Percentiles rank a stretch among this genome's conserved stretches.
Conservation (phyloP, 2,113 vertebrate species). For the Brachyhypopomus gauderio region DNA sequence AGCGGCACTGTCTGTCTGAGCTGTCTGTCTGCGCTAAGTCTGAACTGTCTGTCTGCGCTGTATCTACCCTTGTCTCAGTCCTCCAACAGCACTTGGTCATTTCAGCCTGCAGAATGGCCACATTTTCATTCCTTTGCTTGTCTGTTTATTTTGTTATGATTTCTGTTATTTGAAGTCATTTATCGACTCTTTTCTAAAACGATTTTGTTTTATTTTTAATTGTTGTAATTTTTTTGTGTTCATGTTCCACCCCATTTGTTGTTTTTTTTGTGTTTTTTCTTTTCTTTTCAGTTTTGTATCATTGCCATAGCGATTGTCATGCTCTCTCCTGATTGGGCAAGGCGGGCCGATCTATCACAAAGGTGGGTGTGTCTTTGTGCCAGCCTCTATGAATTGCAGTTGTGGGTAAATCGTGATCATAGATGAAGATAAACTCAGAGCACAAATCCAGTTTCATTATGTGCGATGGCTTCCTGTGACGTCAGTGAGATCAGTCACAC, state of each 20-base stretch:
- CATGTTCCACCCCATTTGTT: conserved; percentile 70
- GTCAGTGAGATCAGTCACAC: conserved; percentile 47
- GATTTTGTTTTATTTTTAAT: conserved; percentile 22
- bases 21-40: too few species aligned
- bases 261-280: conserved; percentile 75
- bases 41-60: background rate
- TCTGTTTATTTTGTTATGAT: conserved; percentile 16
- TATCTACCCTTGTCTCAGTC: background rate
- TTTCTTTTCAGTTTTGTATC: conserved; percentile 79
- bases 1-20: background rate
- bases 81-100: background rate
- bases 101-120: background rate
- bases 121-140: conserved; percentile 24
- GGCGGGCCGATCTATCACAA: conserved; percentile 66
- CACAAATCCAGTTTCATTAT: conserved; percentile 54
- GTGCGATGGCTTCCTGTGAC: conserved; percentile 44
- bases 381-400: conserved; percentile 47
- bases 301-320: conserved; percentile 76
- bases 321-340: conserved; percentile 71
- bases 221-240: conserved; percentile 64
- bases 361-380: conserved; percentile 69
- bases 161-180: conserved; percentile 31
- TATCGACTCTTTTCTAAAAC: conserved; percentile 7
- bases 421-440: conserved; percentile 51
- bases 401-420: conserved; percentile 47